Evolutionary conservation across 2,797 vertebrate species (phyloP).

Genomic region (Cyprinodon diabolis): DNA sequence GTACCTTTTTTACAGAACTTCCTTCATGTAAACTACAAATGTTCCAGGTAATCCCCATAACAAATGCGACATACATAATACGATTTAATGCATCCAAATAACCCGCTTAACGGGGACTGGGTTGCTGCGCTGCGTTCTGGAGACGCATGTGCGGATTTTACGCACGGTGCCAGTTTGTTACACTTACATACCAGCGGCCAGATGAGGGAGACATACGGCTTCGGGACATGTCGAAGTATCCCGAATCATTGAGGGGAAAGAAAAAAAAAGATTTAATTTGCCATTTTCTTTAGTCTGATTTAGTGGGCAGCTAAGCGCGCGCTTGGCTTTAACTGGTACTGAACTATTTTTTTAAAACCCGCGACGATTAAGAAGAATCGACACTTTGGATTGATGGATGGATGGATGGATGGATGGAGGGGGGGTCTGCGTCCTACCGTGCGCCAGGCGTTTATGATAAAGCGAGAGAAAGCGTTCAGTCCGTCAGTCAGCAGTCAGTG

Average conservation of each 20-base stretch:
- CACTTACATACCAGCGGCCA: slow-evolving; percentile 74
- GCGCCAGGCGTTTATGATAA: slow-evolving; percentile 59
- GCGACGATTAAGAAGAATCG: neutral
- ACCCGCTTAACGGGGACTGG: slow-evolving; percentile 12
- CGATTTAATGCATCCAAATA: slow-evolving; percentile 4
- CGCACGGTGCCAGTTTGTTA: slow-evolving; percentile 69
- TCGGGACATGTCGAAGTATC: slow-evolving; percentile 73
- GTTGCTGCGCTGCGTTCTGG: slow-evolving; percentile 42
- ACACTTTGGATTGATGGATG: neutral
- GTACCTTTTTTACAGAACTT: slow-evolving; percentile 16
- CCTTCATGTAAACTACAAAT: slow-evolving; percentile 3
- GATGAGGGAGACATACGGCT: slow-evolving; percentile 81
- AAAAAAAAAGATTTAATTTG: slow-evolving; percentile 61
- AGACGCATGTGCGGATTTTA: slow-evolving; percentile 64
- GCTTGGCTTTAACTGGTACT: slow-evolving; percentile 18
- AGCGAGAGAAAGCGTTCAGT: slow-evolving; percentile 54
- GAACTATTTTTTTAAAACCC: neutral
- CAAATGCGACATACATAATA: slow-evolving; percentile 20
- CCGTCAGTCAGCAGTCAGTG: slow-evolving; percentile 71
- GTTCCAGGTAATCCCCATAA: slow-evolving; percentile 11
- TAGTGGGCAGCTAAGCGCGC: slow-evolving; percentile 43
- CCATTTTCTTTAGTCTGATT: slow-evolving; percentile 63
- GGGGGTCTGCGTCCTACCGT: slow-evolving; percentile 43
- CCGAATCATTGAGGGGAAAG: slow-evolving; percentile 46
- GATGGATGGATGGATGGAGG: neutral